Evolutionary conservation across 2,888 invertebrate species (phyloP), one percentile per base, ranked within the genome.

Genomic region (Callyntrura guangdongensis): DNA sequence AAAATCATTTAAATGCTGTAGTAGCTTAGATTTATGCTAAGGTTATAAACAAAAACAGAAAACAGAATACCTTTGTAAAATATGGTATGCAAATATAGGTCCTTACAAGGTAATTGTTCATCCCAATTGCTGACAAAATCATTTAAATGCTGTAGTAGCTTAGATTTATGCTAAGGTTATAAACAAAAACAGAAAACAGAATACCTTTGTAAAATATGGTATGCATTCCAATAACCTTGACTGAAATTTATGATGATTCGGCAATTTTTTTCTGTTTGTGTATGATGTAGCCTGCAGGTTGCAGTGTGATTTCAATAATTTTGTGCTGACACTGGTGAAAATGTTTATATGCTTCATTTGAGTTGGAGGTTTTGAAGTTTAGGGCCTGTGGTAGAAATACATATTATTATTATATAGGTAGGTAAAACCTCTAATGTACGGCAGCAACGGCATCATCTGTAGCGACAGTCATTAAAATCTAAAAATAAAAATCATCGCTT

Each of bases 211-310:
- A n/a, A 72, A 17, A 47, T 72, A 47, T 47, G 45, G n/a, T 17
- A 74, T 74, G 74, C 74, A 74, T 49, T 74, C 49, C 74, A 74
- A 49, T 45, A 74, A 74, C 74, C 74, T 74, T 74, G 74, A 74
- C 74, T 74, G 74, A 49, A 74, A 74, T 74, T 74, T 74, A 74
- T 49, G 74, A 49, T 74, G 74, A 74, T 74, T 74, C 49, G 49
- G 74, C 74, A 74, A 72, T 45, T 74, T 74, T 74, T 74, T 49
- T 74, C 20, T 74, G 74, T 49, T 47, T 49, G 64, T 11, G 74
- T 61, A 22, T n/a, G 47, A 74, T 74, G 47, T 74, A 17, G 17
- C 22, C 49, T 9, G 49, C 20, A 74, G 74, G 74, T 74, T 74
- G 74, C 74, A 74, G 74, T 74, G 22, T 1, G 49, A 74, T 47